These are phyloP conservation scores for Actinopyga echinites DNA, from an alignment of 53 echinoderm and acorn worm species.

Conservation along the genomic window DNA sequence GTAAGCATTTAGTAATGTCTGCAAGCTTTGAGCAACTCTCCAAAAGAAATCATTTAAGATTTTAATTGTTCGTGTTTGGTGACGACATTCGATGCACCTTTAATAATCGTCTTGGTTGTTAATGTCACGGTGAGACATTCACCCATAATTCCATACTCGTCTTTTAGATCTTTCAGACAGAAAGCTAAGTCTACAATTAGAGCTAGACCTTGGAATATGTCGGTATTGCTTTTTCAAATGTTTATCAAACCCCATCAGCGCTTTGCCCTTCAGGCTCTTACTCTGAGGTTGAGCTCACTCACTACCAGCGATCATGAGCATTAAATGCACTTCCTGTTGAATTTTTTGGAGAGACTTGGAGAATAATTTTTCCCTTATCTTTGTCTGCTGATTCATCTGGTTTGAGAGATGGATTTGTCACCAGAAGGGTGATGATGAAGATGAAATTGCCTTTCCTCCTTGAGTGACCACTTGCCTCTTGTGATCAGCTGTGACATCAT, in stretches of 20 bases:
- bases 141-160: too few relatives aligned
- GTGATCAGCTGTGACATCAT: background rate
- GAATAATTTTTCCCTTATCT: background rate
- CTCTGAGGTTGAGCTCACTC: background rate
- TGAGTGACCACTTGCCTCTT: slow-evolving; percentile 6
- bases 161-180: too few relatives aligned
- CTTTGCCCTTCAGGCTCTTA: background rate
- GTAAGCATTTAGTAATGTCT: too few relatives aligned
- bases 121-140: too few relatives aligned
- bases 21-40: too few relatives aligned
- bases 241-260: background rate
- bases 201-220: too few relatives aligned
- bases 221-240: background rate
- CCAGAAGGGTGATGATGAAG: background rate
- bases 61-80: too few relatives aligned
- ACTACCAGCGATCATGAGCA: background rate
- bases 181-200: too few relatives aligned
- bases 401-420: background rate
- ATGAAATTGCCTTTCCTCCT: slow-evolving; percentile 7
- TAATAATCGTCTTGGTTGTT: too few relatives aligned
- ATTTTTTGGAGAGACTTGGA: background rate
- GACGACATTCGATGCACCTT: too few relatives aligned
- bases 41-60: too few relatives aligned
- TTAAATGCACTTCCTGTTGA: slow-evolving; percentile 4
- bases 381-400: background rate